Conservation (phyloP, 2,113 vertebrate species). For the Hippoglossus stenolepis region DNA sequence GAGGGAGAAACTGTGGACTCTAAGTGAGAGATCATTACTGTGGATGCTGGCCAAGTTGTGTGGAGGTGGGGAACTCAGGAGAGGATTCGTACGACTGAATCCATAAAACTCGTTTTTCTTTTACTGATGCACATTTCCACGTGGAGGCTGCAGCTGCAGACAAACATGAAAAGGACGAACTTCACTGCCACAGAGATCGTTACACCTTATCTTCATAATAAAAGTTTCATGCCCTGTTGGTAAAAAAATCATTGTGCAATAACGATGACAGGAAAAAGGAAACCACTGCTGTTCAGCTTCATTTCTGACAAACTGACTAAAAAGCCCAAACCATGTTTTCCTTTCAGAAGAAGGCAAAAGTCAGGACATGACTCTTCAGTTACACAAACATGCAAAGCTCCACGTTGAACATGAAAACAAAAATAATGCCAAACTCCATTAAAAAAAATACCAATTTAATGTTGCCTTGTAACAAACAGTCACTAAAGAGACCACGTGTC, state of each 20-base stretch:
- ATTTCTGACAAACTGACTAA: neutral
- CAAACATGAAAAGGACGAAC: neutral
- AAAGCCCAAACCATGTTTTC: neutral
- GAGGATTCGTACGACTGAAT: slow-evolving; percentile 17
- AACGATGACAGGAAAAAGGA: no score
- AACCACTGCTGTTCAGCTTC: no score
- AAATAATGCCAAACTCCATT: neutral
- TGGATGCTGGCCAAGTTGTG: slow-evolving; percentile 49
- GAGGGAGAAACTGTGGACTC: slow-evolving; percentile 55
- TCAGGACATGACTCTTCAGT: slow-evolving; percentile 43
- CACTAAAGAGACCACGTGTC: neutral
- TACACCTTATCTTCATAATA: no score
- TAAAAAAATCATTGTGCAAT: neutral
- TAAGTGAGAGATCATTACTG: slow-evolving; percentile 58
- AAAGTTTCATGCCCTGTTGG: no score
- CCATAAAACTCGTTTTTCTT: neutral
- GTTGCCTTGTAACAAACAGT: neutral
- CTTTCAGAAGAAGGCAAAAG: slow-evolving; percentile 78
- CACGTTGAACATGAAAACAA: neutral
- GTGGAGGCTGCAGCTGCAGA: neutral
- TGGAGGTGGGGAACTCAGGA: neutral
- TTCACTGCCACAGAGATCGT: neutral
- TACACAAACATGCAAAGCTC: slow-evolving; percentile 35
- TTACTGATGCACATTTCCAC: neutral
- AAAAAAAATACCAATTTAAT: slow-evolving; percentile 6